Base-by-base conservation (phyloP, 2,888 invertebrate species). In the Polymixis lichenea region DNA sequence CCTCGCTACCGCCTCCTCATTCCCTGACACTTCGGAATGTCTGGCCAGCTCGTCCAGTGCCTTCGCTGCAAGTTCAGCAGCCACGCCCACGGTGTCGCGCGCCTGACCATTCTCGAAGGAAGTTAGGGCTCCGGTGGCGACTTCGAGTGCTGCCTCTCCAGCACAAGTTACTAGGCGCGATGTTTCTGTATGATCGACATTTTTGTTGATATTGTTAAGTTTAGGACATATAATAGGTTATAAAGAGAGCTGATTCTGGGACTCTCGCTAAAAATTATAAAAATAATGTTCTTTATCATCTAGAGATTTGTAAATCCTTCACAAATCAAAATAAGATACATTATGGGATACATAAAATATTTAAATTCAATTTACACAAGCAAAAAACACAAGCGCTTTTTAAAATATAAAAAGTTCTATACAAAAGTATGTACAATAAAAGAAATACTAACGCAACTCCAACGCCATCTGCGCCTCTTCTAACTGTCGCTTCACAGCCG, bases 401-500 rank as follows among this genome's bases (percentile, higher is more conserved):
- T 28, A n/a, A 72, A 46, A 1, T 55, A 28, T 22, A 43, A 22
- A 19, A 61, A 53, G 2, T 73, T 65, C 51, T 75, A 49, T 61
- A 78, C 74, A 82, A 32, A 72, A 56, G 19, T 71, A 73, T 72
- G 46, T 73, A 72, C 60, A 74, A 75, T 78, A 22, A 68, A 83
- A 82, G 75, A 58, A 68, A 78, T 80, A 94, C 95, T 95, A 87
- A 97, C 97, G 95, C 89, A 93, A 93, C 72, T 93, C 93, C 55
- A 96, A 88, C 72, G 93, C 92, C 75, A 80, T 88, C 79, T 93
- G 94, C 66, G 95, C 92, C 60, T 95, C 94, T 64, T 94, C 93
- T 74, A 96, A 88, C 85, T 97, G 97, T 80, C 92, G 93, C 88
- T 95, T 97, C 53, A 97, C 91, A 65, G 97, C 96, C 60, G 93